A percentile compares a stretch with the other conserved stretches of the same genome.
These are phyloP conservation scores for Sebastes variabilis DNA, from an alignment of 2,797 vertebrate genomes.

Conservation along the genomic window DNA sequence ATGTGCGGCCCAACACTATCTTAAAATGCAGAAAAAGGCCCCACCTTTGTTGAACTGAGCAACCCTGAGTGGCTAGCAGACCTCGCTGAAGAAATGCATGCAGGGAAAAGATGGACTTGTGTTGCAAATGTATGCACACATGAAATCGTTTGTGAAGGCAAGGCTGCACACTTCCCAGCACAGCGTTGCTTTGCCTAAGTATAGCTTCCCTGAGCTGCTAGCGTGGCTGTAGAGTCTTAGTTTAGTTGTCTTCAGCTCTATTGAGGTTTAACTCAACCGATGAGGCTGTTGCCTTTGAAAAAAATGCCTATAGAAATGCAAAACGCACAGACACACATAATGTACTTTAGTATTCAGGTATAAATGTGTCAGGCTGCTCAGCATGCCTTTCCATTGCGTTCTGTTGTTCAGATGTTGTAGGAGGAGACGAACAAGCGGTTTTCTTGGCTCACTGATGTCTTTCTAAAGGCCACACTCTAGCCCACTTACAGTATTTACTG, in stretches of 20 bases:
- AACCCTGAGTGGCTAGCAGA: not conserved
- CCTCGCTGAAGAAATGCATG: not conserved
- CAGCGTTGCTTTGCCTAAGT: not conserved
- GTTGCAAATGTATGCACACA: not conserved
- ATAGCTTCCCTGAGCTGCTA: not conserved
- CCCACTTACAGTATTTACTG: conserved; percentile 52
- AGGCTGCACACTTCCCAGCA: not conserved
- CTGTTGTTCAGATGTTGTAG: not conserved
- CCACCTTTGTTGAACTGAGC: not conserved
- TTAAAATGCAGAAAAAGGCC: not conserved
- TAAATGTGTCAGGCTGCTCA: not conserved
- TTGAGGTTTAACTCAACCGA: not conserved
- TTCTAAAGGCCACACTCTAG: conserved; percentile 32
- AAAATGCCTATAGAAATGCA: conserved; percentile 1
- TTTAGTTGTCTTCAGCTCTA: not conserved
- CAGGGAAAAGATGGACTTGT: not conserved
- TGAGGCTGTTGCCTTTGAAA: not conserved
- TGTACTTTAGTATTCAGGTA: not conserved
- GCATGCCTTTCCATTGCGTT: not conserved
- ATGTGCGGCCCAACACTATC: not conserved
- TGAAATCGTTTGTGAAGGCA: not conserved
- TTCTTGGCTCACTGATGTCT: conserved; percentile 25
- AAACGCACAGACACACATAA: not conserved
- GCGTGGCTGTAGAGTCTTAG: not conserved
- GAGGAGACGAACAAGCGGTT: conserved; percentile 26